phyloP scores from a whole-genome alignment of 2,888 invertebrate genomes.

The Trissolcus japonicus region DNA sequence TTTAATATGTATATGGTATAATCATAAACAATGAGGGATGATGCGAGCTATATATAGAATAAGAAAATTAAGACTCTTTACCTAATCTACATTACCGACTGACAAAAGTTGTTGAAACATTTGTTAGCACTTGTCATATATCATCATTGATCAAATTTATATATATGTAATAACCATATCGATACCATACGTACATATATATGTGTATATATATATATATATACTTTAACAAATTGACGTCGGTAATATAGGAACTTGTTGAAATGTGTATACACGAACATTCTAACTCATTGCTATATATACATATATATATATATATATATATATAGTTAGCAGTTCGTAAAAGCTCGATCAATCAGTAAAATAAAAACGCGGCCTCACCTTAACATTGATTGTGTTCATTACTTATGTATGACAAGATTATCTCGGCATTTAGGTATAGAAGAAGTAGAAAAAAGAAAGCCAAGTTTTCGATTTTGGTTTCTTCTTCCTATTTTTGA shows the following conservation, averaged over 20 bases:
- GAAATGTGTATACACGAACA: too few species aligned
- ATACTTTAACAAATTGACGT: slow-evolving; percentile 17
- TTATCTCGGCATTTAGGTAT: slow-evolving; percentile 48
- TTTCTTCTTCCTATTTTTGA: slow-evolving; percentile 22
- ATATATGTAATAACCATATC: too few species aligned
- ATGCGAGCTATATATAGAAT: too few species aligned
- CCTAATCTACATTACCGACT: too few species aligned
- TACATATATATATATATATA: background rate
- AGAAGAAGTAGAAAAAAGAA: slow-evolving; percentile 46
- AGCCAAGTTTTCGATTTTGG: slow-evolving; percentile 11
- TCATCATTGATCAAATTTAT: background rate
- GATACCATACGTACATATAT: too few species aligned
- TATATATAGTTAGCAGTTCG: background rate
- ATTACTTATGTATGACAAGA: slow-evolving; percentile 37
- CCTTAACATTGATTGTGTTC: slow-evolving; percentile 41
- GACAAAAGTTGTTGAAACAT: too few species aligned
- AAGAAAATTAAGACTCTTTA: too few species aligned
- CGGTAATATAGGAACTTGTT: slow-evolving; percentile 37
- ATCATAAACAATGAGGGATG: too few species aligned
- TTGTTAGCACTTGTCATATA: too few species aligned
- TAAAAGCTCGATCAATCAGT: slow-evolving; percentile 15
- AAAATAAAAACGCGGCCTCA: slow-evolving; percentile 43
- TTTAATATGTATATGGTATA: too few species aligned
- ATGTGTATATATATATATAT: too few species aligned
- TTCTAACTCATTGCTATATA: background rate